phyloP scores from a whole-genome alignment of 2,113 vertebrate genomes.

The Alethe castanea region DNA sequence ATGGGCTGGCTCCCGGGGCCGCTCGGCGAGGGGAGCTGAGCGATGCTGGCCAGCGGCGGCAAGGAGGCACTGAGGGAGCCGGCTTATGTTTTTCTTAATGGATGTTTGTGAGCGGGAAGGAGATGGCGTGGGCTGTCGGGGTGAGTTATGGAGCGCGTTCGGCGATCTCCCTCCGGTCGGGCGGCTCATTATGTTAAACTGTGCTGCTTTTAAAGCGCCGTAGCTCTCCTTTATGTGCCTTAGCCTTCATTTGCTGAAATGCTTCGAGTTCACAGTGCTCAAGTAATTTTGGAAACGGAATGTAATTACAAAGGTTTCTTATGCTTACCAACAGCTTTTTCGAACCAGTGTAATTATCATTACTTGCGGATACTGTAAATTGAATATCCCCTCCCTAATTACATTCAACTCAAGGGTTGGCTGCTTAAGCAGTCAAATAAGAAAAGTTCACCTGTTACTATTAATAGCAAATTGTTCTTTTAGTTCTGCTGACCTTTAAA shows the following conservation, averaged over 20 bases:
- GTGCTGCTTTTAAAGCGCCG: conserved; percentile 65
- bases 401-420: conserved; percentile 79
- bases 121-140: conserved; percentile 63
- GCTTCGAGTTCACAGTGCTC: conserved; percentile 75
- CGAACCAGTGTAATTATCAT: conserved; percentile 82
- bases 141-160: conserved; percentile 68
- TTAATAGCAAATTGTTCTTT: conserved; percentile 78
- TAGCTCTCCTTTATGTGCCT: conserved; percentile 74
- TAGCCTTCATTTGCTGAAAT: conserved; percentile 85
- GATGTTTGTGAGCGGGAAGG: conserved; percentile 65
- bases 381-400: conserved; percentile 83
- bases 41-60: neutral
- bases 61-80: conserved; percentile 24
- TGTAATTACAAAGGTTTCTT: conserved; percentile 85
- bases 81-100: conserved; percentile 49
- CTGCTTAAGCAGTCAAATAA: conserved; percentile 77
- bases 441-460: conserved; percentile 77
- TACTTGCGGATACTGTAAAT: conserved; percentile 86
- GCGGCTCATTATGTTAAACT: conserved; percentile 72
- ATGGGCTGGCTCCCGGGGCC: neutral
- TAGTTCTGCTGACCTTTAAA: conserved; percentile 77
- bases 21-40: neutral
- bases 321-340: conserved; percentile 85
- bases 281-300: conserved; percentile 76
- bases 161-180: conserved; percentile 50